A percentile compares a stretch with the other conserved stretches of the same genome.
phyloP scores from a whole-genome alignment of 2,113 vertebrate genomes.

The Anser brachyrhynchus region DNA sequence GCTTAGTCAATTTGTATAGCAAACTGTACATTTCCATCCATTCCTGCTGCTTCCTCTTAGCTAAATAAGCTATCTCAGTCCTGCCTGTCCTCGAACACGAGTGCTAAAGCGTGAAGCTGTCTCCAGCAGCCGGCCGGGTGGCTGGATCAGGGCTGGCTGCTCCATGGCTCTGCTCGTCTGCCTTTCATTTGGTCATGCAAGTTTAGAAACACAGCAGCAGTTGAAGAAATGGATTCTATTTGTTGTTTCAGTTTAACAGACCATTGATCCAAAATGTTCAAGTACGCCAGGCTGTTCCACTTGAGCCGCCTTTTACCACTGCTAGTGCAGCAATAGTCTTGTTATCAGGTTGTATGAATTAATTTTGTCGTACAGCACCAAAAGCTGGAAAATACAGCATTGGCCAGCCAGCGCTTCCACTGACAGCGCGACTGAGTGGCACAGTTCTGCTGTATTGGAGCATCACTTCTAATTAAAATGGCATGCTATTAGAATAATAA shows the following conservation, averaged over 20 bases:
- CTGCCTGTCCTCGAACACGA: neutral
- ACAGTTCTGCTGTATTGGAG: constrained; percentile 42
- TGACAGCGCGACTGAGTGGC: neutral
- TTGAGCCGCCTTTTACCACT: constrained; percentile 37
- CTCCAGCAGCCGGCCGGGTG: constrained; percentile 36
- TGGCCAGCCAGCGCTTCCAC: constrained; percentile 24
- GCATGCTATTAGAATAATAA: constrained; percentile 7
- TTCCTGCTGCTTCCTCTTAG: neutral
- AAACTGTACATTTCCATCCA: neutral
- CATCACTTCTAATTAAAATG: constrained; percentile 38
- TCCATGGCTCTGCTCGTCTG: constrained; percentile 34
- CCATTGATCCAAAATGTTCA: constrained; percentile 71
- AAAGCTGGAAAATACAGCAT: neutral
- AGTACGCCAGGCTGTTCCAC: constrained; percentile 39
- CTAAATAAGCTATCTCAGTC: neutral
- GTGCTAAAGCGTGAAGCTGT: constrained; percentile 28
- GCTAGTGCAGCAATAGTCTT: constrained; percentile 42
- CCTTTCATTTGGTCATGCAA: constrained; percentile 56
- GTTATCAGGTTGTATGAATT: constrained; percentile 65
- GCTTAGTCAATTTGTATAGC: neutral
- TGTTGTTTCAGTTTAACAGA: constrained; percentile 72
- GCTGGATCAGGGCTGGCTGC: constrained; percentile 46
- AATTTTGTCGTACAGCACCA: constrained; percentile 45
- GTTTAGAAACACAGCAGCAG: constrained; percentile 54
- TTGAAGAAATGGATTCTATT: constrained; percentile 70